Evolutionary conservation across 2,888 invertebrate species (phyloP).

Genomic region (Barypeithes pellucidus): DNA sequence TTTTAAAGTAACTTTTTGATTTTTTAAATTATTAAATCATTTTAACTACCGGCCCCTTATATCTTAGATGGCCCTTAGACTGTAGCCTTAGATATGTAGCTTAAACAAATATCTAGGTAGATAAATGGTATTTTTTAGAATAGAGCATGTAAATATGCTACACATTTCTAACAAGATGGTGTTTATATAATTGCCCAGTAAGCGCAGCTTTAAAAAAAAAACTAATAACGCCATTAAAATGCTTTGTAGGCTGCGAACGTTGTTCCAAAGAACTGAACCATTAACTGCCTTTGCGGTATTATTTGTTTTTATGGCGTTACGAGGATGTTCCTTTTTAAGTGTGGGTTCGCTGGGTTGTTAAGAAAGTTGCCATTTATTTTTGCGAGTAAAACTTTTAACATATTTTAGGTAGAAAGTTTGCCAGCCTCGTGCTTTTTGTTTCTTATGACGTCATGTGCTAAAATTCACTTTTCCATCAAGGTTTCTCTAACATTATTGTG

Average conservation of each 20-base stretch:
- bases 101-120: conserved; percentile 32
- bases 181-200: not conserved
- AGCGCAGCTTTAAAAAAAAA: no score
- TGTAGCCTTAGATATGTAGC: conserved; percentile 36
- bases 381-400: conserved; percentile 1
- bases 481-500: conserved; percentile 47
- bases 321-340: no score
- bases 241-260: no score
- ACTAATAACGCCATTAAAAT: no score
- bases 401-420: conserved; percentile 64
- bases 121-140: conserved; percentile 36
- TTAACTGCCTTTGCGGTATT: no score
- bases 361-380: not conserved
- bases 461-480: conserved; percentile 31
- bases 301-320: no score
- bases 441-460: conserved; percentile 62
- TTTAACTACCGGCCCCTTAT: conserved; percentile 33
- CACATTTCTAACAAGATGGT: conserved; percentile 4
- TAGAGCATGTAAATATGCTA: conserved; percentile 60
- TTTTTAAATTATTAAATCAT: not conserved
- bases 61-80: conserved; percentile 43
- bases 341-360: no score
- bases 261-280: no score
- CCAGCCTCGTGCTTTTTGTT: conserved; percentile 69
- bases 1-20: conserved; percentile 11